A percentile compares a stretch with the other conserved stretches of the same genome.
Evolutionary conservation across 2,797 vertebrate genomes (phyloP).

Genomic region (Ispidina lecontei): DNA sequence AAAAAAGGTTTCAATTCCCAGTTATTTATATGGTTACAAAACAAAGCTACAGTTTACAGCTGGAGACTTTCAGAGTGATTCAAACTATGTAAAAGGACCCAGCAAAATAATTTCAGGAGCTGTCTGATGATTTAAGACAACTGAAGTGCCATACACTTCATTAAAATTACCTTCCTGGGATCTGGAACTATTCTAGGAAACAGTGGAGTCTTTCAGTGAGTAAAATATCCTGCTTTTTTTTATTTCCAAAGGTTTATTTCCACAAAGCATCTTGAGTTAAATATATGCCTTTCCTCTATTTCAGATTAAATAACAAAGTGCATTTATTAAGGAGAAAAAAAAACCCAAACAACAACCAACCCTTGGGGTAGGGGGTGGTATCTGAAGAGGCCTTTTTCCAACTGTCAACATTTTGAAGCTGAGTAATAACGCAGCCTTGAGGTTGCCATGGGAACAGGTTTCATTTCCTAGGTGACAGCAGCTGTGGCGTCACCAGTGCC

Average conservation of each 20-base stretch:
- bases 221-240: background rate
- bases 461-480: constrained; percentile 80
- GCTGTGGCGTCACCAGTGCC: constrained; percentile 70
- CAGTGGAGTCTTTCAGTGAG: background rate
- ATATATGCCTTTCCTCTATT: background rate
- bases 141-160: constrained; percentile 20
- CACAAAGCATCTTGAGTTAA: background rate
- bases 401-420: constrained; percentile 68
- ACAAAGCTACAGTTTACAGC: constrained; percentile 31
- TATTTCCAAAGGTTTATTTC: background rate
- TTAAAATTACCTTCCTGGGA: constrained; percentile 39
- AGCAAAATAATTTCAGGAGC: background rate
- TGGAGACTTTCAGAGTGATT: constrained; percentile 36
- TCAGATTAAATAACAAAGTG: constrained; percentile 11
- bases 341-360: too few species aligned
- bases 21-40: constrained; percentile 45
- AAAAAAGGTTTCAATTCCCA: constrained; percentile 26
- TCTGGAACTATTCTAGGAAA: constrained; percentile 4
- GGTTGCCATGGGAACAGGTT: constrained; percentile 78
- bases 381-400: constrained; percentile 48
- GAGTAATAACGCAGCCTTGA: constrained; percentile 70
- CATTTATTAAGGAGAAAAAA: background rate
- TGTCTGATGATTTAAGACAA: constrained; percentile 36
- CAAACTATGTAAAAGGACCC: constrained; percentile 24
- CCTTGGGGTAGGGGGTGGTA: background rate